phyloP scores from a whole-genome alignment of 1,140 invertebrate genomes.

The Pissodes strobi region DNA sequence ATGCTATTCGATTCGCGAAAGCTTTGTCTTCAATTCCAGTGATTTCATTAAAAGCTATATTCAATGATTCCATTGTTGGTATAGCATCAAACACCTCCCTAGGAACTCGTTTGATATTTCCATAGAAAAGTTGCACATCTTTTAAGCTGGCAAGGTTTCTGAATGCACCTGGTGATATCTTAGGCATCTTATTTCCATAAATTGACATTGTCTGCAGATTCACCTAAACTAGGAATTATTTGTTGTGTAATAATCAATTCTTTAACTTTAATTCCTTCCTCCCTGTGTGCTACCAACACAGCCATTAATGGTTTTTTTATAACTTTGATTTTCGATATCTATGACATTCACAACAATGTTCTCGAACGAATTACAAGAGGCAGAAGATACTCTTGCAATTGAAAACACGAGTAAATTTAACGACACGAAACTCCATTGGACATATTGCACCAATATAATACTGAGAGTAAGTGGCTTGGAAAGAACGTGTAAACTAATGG shows the following conservation, averaged over 20 bases:
- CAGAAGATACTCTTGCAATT: background rate
- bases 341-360: background rate
- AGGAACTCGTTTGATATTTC: slow-evolving; percentile 30
- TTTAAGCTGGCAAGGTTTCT: slow-evolving; percentile 28
- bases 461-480: no score
- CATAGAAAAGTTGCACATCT: slow-evolving; percentile 18
- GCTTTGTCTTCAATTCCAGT: slow-evolving; percentile 25
- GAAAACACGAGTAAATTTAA: background rate
- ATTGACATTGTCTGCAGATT: slow-evolving; percentile 22
- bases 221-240: slow-evolving; percentile 23
- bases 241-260: slow-evolving; percentile 26
- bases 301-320: slow-evolving; percentile 13
- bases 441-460: no score
- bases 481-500: no score
- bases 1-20: slow-evolving; percentile 22
- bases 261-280: background rate
- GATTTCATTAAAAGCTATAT: slow-evolving; percentile 30
- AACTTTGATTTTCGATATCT: background rate
- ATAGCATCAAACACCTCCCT: slow-evolving; percentile 17
- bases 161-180: slow-evolving; percentile 21
- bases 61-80: slow-evolving; percentile 14
- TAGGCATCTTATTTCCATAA: slow-evolving; percentile 12
- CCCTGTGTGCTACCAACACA: slow-evolving; percentile 30
- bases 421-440: background rate
- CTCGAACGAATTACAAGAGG: background rate